phyloP scores from a whole-genome alignment of 2,797 vertebrate genomes.

The Mus spretus region DNA sequence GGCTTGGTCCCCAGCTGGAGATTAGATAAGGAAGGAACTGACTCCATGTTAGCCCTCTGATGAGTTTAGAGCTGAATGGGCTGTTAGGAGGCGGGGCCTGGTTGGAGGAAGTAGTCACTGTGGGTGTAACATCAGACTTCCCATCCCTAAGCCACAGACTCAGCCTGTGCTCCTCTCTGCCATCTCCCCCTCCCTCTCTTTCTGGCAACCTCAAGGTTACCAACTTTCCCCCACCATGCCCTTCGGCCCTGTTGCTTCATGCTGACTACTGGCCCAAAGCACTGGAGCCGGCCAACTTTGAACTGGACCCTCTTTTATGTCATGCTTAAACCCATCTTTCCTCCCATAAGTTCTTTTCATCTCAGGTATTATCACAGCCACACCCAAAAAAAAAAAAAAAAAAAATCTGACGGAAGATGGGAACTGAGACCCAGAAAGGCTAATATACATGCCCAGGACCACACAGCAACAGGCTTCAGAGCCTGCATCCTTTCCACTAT shows the following conservation, averaged over 20 bases:
- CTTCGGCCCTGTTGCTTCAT: neutral
- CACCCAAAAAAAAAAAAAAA: no score
- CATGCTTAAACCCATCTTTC: neutral
- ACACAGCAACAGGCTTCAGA: neutral
- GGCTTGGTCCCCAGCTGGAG: neutral
- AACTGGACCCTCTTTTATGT: no score
- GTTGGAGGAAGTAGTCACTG: neutral
- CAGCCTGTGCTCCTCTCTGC: neutral
- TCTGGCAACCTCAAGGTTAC: neutral
- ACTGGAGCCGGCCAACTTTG: neutral
- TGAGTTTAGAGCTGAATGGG: neutral
- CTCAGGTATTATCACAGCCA: neutral
- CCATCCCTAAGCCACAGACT: neutral
- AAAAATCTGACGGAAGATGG: neutral
- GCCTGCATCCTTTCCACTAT: neutral
- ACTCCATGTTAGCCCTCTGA: no score
- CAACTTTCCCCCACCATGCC: neutral
- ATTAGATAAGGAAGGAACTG: neutral
- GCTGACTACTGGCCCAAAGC: neutral
- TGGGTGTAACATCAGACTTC: neutral
- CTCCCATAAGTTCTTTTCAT: neutral
- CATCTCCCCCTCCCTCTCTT: neutral
- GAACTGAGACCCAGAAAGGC: conserved; percentile 28
- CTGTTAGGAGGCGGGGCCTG: neutral
- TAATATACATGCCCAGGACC: neutral